A percentile compares a stretch with the other conserved stretches of the same genome.
Evolutionary conservation across 1,140 invertebrate species (phyloP).

Genomic region (Patella vulgata): DNA sequence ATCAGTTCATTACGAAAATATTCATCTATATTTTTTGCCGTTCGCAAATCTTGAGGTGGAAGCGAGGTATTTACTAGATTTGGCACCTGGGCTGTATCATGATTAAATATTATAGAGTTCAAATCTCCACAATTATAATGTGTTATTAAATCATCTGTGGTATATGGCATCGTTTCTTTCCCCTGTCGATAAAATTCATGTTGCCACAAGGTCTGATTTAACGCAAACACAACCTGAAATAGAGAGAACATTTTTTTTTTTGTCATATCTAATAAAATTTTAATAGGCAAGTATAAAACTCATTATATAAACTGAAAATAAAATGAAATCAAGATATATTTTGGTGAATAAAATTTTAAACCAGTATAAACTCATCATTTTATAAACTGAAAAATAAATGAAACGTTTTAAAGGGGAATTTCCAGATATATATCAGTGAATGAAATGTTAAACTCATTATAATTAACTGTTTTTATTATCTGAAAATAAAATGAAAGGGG

Average conservation of each 20-base stretch:
- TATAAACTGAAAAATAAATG: background rate
- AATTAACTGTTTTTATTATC: no score
- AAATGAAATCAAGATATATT: background rate
- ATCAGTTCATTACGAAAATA: conserved; percentile 72
- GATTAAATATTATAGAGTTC: conserved; percentile 69
- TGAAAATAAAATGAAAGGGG: no score
- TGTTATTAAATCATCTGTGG: conserved; percentile 70
- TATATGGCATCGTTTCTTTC: conserved; percentile 54
- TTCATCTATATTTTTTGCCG: conserved; percentile 68
- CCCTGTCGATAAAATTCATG: conserved; percentile 67
- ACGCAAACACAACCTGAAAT: conserved; percentile 71
- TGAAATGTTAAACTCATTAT: no score
- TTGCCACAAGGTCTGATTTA: conserved; percentile 71
- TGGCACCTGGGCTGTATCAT: conserved; percentile 67
- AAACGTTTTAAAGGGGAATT: background rate
- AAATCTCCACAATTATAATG: conserved; percentile 73
- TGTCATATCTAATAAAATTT: conserved; percentile 7
- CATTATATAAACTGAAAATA: background rate
- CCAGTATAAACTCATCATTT: no score
- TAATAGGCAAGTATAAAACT: no score
- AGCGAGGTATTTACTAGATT: conserved; percentile 54
- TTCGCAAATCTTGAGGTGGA: conserved; percentile 50
- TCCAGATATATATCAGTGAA: no score
- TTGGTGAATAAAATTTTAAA: no score
- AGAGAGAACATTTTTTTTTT: conserved; percentile 17